These are phyloP conservation scores for Epistrophella euchroma DNA, from an alignment of 2,888 invertebrate species.

Conservation along the genomic window DNA sequence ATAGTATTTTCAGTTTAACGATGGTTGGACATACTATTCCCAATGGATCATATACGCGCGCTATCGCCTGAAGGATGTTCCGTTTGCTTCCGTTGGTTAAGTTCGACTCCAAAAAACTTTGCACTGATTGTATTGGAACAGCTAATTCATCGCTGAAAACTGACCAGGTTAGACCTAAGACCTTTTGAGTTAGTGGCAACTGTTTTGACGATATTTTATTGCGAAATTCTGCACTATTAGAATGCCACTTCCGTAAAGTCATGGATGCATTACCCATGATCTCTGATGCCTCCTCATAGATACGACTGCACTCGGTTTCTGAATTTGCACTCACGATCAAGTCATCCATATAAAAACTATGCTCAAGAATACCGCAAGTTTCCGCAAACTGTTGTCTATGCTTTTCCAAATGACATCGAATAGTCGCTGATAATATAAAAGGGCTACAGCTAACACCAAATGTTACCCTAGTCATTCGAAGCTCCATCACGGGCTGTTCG, in stretches of 20 bases:
- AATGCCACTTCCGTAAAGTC: slow-evolving; percentile 49
- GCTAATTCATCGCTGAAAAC: slow-evolving; percentile 22
- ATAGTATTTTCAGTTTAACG: slow-evolving; percentile 36
- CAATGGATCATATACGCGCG: slow-evolving; percentile 23
- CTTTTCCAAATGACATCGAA: slow-evolving; percentile 13
- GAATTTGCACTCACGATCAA: slow-evolving; percentile 14
- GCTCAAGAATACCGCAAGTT: slow-evolving; percentile 21
- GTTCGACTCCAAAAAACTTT: slow-evolving; percentile 2
- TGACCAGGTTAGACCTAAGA: background rate
- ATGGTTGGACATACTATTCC: slow-evolving; percentile 29
- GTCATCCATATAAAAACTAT: slow-evolving; percentile 42
- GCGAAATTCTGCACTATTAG: slow-evolving; percentile 17
- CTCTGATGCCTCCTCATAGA: background rate
- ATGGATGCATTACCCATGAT: slow-evolving; percentile 28
- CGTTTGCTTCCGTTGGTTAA: slow-evolving; percentile 15
- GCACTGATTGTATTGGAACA: slow-evolving; percentile 12
- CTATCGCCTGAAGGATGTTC: slow-evolving; percentile 18
- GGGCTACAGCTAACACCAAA: slow-evolving; percentile 40
- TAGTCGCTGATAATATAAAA: slow-evolving; percentile 30
- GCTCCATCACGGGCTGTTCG: slow-evolving; percentile 4
- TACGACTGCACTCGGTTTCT: background rate
- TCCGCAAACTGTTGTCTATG: background rate
- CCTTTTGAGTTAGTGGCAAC: background rate
- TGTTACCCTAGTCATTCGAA: slow-evolving; percentile 41
- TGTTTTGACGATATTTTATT: background rate